Percentiles rank a stretch among this genome's conserved stretches.
Conservation (phyloP, 1,140 invertebrate species). For the Drosophila pseudoananassae region DNA sequence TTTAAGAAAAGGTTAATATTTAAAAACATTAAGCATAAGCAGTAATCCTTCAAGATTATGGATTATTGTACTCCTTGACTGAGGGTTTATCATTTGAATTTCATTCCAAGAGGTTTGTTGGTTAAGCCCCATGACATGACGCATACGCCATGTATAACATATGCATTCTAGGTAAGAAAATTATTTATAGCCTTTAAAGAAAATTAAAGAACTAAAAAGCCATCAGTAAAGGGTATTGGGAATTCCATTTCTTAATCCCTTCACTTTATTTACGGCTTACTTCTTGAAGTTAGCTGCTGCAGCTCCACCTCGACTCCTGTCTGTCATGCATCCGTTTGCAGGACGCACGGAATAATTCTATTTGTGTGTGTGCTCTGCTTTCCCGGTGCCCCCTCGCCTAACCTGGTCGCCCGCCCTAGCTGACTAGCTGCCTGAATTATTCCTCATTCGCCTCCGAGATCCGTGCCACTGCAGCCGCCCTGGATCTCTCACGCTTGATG, state of each 20-base stretch:
- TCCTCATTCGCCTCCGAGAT: constrained; percentile 25
- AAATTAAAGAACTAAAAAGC: neutral
- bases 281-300: constrained; percentile 20
- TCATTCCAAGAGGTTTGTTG: too few species aligned
- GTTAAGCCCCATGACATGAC: neutral
- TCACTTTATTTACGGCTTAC: constrained; percentile 15
- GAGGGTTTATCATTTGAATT: too few species aligned
- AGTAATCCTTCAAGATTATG: too few species aligned
- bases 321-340: constrained; percentile 78
- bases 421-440: constrained; percentile 64
- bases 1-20: neutral
- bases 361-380: constrained; percentile 60
- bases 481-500: constrained; percentile 71
- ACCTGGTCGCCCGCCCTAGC: constrained; percentile 27
- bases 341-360: constrained; percentile 81
- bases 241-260: neutral
- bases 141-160: neutral
- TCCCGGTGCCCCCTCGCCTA: neutral
- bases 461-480: constrained; percentile 21
- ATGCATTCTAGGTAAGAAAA: neutral
- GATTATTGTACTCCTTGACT: too few species aligned
- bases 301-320: constrained; percentile 37
- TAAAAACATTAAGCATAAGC: neutral
- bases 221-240: neutral
- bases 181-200: neutral